A percentile compares a stretch with the other conserved stretches of the same genome.
These are phyloP conservation scores for Procapra przewalskii DNA, from an alignment of 2,113 vertebrate species.

Conservation along the genomic window DNA sequence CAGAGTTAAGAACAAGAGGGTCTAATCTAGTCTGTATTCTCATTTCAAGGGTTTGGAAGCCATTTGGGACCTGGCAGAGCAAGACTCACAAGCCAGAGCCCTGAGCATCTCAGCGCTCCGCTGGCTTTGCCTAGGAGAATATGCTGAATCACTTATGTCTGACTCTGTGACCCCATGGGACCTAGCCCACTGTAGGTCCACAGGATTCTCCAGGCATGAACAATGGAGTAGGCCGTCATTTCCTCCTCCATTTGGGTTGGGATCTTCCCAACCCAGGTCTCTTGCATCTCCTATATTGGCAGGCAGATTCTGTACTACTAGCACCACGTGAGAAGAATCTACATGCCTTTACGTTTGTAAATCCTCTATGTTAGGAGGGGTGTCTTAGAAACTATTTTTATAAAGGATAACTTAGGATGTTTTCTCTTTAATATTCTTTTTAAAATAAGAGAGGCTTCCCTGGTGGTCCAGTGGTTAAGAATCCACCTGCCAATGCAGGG, in stretches of 20 bases:
- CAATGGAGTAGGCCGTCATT: not conserved
- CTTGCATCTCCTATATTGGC: not conserved
- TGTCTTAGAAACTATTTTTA: not conserved
- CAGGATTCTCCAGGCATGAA: not conserved
- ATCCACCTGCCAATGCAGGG: not conserved
- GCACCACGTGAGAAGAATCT: not conserved
- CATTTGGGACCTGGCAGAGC: fast-evolving
- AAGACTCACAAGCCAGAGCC: not conserved
- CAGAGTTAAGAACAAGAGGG: not conserved
- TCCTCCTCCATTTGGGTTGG: not conserved
- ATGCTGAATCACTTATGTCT: not conserved
- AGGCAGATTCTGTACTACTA: not conserved
- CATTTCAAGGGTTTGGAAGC: not conserved
- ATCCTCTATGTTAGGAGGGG: not conserved
- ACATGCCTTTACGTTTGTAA: not conserved
- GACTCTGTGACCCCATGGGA: not conserved
- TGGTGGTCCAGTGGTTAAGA: not conserved
- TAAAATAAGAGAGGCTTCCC: not conserved
- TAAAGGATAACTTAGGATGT: not conserved
- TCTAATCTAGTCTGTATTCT: not conserved
- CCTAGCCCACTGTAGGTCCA: not conserved
- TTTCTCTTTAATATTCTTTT: slow-evolving; percentile 13
- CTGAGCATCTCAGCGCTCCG: not conserved
- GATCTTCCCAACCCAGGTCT: not conserved
- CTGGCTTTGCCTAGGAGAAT: not conserved